Percentiles rank a stretch among this genome's conserved stretches.
These are phyloP conservation scores for Phymatocera aterrima DNA, from an alignment of 2,888 invertebrate genomes.

Conservation along the genomic window DNA sequence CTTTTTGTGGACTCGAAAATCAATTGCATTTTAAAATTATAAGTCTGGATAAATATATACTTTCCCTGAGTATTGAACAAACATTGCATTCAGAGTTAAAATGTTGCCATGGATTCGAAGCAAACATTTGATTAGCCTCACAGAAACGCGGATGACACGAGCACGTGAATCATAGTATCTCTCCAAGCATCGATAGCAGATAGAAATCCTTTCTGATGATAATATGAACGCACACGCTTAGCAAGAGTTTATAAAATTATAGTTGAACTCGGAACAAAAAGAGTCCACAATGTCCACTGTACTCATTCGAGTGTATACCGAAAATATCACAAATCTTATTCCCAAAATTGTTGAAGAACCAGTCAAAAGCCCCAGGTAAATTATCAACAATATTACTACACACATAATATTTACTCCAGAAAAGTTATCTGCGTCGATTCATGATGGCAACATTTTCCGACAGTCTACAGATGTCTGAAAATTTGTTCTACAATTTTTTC, in stretches of 20 bases:
- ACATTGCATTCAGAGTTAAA: neutral
- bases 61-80: constrained; percentile 20
- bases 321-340: constrained; percentile 51
- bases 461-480: too few relatives aligned
- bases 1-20: too few relatives aligned
- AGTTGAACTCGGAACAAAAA: neutral
- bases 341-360: constrained; percentile 46
- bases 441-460: too few relatives aligned
- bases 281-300: constrained; percentile 36
- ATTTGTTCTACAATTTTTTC: too few relatives aligned
- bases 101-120: constrained; percentile 20
- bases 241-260: neutral
- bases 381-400: neutral
- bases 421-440: neutral
- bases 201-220: constrained; percentile 20
- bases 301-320: constrained; percentile 35
- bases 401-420: neutral
- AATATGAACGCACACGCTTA: neutral
- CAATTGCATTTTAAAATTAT: too few relatives aligned
- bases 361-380: constrained; percentile 53
- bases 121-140: constrained; percentile 17
- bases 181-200: neutral
- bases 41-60: neutral
- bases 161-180: constrained; percentile 15
- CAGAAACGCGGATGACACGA: neutral